These are phyloP conservation scores for Pygoscelis antarcticus DNA, from an alignment of 2,113 vertebrate genomes.

Conservation along the genomic window DNA sequence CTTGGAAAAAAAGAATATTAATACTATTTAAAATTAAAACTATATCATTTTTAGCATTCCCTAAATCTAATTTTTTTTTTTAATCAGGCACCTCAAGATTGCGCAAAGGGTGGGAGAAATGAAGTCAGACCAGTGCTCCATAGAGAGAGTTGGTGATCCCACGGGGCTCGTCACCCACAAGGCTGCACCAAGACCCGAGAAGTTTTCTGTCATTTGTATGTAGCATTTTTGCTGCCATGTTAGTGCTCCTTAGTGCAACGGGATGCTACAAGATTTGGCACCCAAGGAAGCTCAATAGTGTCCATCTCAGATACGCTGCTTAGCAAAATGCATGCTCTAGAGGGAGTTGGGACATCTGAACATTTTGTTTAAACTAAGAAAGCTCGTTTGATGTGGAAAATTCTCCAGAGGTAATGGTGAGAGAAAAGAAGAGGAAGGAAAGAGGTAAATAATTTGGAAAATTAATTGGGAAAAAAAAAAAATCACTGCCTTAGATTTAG, in stretches of 20 bases:
- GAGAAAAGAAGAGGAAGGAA: neutral
- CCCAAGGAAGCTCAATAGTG: no score
- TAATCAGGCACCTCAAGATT: no score
- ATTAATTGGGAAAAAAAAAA: neutral
- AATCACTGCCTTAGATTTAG: neutral
- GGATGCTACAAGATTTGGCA: neutral
- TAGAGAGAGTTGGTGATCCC: neutral
- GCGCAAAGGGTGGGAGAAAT: neutral
- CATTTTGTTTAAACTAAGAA: neutral
- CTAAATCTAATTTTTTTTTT: neutral
- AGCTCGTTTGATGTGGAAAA: neutral
- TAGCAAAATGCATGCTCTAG: neutral
- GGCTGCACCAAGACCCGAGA: neutral
- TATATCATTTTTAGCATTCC: neutral
- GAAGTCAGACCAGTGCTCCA: neutral
- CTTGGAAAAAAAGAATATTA: neutral
- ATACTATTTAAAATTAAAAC: neutral
- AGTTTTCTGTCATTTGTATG: neutral
- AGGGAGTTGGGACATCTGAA: neutral
- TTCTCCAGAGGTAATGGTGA: neutral
- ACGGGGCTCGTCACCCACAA: rapidly evolving
- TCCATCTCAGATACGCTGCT: rapidly evolving
- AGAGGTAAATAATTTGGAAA: neutral
- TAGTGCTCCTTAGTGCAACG: neutral
- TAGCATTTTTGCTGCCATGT: neutral